Evolutionary conservation across 2,113 vertebrate species (phyloP), one percentile per base, ranked within the genome.

Genomic region (Cynocephalus volans): DNA sequence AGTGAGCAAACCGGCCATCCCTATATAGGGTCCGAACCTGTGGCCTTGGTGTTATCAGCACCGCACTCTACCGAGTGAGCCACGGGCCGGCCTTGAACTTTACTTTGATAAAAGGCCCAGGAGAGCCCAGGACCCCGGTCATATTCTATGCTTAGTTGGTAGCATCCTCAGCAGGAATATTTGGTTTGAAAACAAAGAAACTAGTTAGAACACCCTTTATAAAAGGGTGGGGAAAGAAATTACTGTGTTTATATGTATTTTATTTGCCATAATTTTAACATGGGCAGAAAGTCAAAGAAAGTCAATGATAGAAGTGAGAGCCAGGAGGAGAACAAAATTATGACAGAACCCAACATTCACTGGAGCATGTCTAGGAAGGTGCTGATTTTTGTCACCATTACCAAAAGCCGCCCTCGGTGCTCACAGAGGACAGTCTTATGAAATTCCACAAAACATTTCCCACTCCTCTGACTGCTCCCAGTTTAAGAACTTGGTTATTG

Each of bases 211-310:
- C 60, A 92, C 28, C 33, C 33, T 79, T 82, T 83, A 62, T 45
- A 76, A 87, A 90, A 41, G 5, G 26, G n/a, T 76, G 13, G 1
- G 48, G 13, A 36, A 60, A 88, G 36, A 87, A 77, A 96, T 50
- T 12, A 73, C 52, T 81, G 21, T 52, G 23, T 88, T 45, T 84
- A 31, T 21, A 50, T 14, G 50, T 50, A 60, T 77, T 92, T 80
- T 81, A 95, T 80, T 50, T 76, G 23, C 72, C 24, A 18, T 58
- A 73, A 93, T 87, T 94, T 83, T 64, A 89, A 79, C 69, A 50
- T 80, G 50, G 50, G 13, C 33, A 82, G 24, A 76, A 88, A 56
- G 23, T 60, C 21, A 48, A 79, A 62, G 64, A 70, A 58, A 26
- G 41, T 82, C 76, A 97, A 9, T n/a, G 83, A 79, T 8, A 54